A percentile compares a stretch with the other conserved stretches of the same genome.
Conservation (phyloP, 2,888 invertebrate genomes). For the Drosophila planitibia region DNA sequence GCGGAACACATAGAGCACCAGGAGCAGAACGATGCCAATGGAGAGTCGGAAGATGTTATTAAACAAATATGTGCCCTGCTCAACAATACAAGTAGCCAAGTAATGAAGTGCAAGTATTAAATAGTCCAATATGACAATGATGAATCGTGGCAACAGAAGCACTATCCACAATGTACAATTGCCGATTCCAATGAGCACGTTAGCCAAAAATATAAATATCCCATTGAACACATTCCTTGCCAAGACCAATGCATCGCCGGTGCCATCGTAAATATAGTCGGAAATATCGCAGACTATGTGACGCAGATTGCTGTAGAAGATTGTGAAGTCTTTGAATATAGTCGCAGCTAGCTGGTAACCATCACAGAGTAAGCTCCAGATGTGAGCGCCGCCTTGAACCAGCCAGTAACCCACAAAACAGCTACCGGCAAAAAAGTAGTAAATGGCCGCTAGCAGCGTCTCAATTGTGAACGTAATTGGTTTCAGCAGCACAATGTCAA, state of each 20-base stretch:
- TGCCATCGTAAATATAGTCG: slow-evolving; percentile 47
- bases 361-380: slow-evolving; percentile 32
- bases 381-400: slow-evolving; percentile 24
- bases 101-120: slow-evolving; percentile 20
- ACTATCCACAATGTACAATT: slow-evolving; percentile 53
- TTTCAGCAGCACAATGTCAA: slow-evolving; percentile 46
- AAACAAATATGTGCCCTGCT: slow-evolving; percentile 34
- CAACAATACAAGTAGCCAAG: slow-evolving; percentile 22
- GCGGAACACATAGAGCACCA: slow-evolving; percentile 55
- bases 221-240: background rate
- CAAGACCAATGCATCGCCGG: slow-evolving; percentile 15
- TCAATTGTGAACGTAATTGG: slow-evolving; percentile 41
- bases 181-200: slow-evolving; percentile 50
- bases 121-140: slow-evolving; percentile 45
- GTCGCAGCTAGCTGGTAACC: slow-evolving; percentile 1
- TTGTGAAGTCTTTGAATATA: slow-evolving; percentile 1
- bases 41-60: slow-evolving; percentile 49
- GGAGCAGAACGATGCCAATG: slow-evolving; percentile 47
- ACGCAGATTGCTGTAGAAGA: slow-evolving; percentile 14
- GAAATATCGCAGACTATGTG: slow-evolving; percentile 2
- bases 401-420: slow-evolving; percentile 55
- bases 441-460: slow-evolving; percentile 28
- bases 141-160: slow-evolving; percentile 47
- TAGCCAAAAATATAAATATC: slow-evolving; percentile 15
- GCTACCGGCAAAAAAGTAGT: slow-evolving; percentile 55